phyloP scores from a whole-genome alignment of 2,797 vertebrate species.

The Rhabdophis nuchalis region DNA sequence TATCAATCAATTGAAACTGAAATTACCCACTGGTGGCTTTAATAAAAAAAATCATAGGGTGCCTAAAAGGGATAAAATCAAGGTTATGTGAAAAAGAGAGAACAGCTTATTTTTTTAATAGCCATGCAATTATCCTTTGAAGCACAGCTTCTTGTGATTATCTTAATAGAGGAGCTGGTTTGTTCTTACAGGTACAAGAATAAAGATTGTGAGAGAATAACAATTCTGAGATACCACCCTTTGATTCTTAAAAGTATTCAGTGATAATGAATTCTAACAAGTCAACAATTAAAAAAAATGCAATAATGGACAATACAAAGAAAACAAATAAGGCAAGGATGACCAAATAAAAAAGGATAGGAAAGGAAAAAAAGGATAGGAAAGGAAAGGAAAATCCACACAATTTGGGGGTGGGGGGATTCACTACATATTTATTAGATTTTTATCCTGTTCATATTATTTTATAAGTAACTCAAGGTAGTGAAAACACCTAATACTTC shows the following conservation, averaged over 20 bases:
- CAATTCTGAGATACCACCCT: not conserved
- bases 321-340: not conserved
- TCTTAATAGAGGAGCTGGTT: not conserved
- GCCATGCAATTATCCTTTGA: not conserved
- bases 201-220: not conserved
- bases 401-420: not conserved
- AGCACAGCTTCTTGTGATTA: not conserved
- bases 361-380: not conserved
- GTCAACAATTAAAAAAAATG: not conserved
- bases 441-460: not conserved
- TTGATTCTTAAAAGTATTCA: not conserved
- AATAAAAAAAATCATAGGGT: not conserved
- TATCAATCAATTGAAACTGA: not conserved
- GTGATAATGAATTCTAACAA: not conserved
- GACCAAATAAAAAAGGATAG: not conserved
- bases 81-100: not conserved
- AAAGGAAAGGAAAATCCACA: not conserved
- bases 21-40: not conserved
- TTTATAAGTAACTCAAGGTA: not conserved
- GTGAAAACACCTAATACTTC: not conserved
- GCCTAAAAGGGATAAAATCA: not conserved
- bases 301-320: not conserved
- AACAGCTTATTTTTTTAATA: not conserved
- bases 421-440: not conserved
- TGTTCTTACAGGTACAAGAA: not conserved